Base-by-base conservation (phyloP, 2,113 vertebrate genomes). In the Myotis davidii region DNA sequence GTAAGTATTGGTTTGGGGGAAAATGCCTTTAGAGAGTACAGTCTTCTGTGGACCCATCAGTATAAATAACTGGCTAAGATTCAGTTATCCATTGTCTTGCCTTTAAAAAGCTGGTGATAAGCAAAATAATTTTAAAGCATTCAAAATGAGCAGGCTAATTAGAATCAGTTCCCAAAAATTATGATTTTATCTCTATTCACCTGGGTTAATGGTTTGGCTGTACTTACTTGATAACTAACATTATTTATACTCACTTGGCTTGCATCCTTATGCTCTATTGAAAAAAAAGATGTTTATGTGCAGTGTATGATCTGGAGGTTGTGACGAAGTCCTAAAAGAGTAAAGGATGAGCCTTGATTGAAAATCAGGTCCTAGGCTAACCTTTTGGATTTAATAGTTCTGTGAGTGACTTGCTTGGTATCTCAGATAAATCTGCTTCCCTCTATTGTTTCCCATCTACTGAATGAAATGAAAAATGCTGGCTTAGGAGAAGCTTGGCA, bases 111-210 rank as follows among this genome's bases (percentile, higher is more conserved):
- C 32, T 85, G 29, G 17, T 42, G 67, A 39, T 42, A 13, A 74
- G 37, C 50, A 70, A 81, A 84, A 7, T 81, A 72, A 84, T 67
- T 94, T 90, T 85, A 87, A 92, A 82, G 45, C 29, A 27, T 85
- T 16, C 6, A 78, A 20, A 48, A 65, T 81, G 52, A 94, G 61
- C 67, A 77, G 20, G 7, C 82, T 88, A 50, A 92, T 73, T 64
- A n/a, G 77, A 95, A 70, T 94, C 61, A 23, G 37, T 94, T 82
- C 64, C 54, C 25, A 42, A 18, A 50, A 70, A 13, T 84, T 73
- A 14, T 48, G 16, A 13, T 85, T 97, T 95, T 97, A 17, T 59
- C 29, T 59, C 32, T 12, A 29, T 91, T 96, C 42, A 50, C 52
- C 72, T 91, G 34, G 6, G 39, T 82, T 87, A 91, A 61, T 67